A percentile compares a stretch with the other conserved stretches of the same genome.
Conservation (phyloP, 1,140 invertebrate species). For the Pseudoatta argentina region DNA sequence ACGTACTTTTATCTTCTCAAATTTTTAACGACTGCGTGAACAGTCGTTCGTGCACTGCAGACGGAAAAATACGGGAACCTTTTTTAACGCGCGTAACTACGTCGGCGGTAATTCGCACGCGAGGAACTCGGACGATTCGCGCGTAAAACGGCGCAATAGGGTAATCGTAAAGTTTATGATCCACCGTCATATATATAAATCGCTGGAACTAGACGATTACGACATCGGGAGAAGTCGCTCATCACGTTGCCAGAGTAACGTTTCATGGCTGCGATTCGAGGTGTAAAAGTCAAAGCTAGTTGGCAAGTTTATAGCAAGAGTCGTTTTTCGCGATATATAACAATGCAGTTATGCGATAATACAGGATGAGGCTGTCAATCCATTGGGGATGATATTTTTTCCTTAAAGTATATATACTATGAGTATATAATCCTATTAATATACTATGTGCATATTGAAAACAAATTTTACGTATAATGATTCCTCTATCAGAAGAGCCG, state of each 20-base stretch:
- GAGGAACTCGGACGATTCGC: neutral
- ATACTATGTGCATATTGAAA: neutral
- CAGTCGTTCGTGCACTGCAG: neutral
- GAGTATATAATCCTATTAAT: neutral
- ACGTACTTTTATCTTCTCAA: neutral
- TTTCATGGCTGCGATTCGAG: constrained; percentile 17
- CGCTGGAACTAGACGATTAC: neutral
- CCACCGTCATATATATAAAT: constrained; percentile 1
- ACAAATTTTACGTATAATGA: neutral
- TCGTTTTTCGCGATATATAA: neutral
- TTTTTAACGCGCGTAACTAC: constrained; percentile 13
- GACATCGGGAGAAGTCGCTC: constrained; percentile 39
- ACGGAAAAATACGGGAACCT: neutral
- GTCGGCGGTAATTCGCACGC: constrained; percentile 17
- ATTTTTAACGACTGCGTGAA: constrained; percentile 1
- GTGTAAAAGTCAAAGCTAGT: constrained; percentile 29
- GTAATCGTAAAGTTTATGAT: constrained; percentile 54
- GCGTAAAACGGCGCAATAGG: neutral
- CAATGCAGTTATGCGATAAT: constrained; percentile 18
- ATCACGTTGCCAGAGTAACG: neutral
- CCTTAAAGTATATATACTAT: neutral
- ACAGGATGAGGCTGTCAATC: neutral
- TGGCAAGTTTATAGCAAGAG: constrained; percentile 21
- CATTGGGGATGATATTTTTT: neutral
- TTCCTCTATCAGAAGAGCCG: neutral